phyloP scores from a whole-genome alignment of 2,797 vertebrate species.

The Sebastolobus alascanus region DNA sequence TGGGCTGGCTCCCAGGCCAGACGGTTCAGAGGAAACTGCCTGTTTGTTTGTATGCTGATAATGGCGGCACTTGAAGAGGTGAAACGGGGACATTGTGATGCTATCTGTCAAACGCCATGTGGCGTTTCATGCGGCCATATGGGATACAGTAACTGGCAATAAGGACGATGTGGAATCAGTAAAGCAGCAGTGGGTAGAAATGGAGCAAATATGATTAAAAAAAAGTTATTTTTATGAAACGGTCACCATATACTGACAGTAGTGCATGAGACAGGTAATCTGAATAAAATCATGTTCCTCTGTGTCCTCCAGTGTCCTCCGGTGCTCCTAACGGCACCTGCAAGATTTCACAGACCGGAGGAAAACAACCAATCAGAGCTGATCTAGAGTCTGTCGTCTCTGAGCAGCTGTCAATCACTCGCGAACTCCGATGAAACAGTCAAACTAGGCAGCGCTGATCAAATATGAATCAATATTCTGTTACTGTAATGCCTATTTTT shows the following conservation, averaged over 20 bases:
- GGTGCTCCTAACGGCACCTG: accelerated
- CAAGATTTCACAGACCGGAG: accelerated
- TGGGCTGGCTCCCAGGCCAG: slow-evolving; percentile 89
- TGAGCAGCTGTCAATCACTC: no score
- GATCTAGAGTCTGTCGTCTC: no score
- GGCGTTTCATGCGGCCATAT: slow-evolving; percentile 17
- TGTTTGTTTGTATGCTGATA: slow-evolving; percentile 90
- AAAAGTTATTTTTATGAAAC: no score
- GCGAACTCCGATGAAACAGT: no score
- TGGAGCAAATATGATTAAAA: no score
- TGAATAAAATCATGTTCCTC: no score
- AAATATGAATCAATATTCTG: no score
- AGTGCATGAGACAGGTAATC: no score
- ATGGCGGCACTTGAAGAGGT: slow-evolving; percentile 66
- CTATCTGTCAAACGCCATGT: slow-evolving; percentile 48
- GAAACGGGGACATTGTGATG: slow-evolving; percentile 62
- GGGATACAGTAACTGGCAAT: slow-evolving; percentile 2
- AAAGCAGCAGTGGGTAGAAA: accelerated
- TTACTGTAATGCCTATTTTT: no score
- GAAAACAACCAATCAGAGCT: no score
- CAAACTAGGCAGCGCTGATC: no score
- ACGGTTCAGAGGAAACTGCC: slow-evolving; percentile 90
- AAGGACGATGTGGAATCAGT: slow-evolving; percentile 3
- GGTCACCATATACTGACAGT: accelerated
- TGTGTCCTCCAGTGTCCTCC: accelerated